Evolutionary conservation across 2,113 vertebrate genomes (phyloP).

Genomic region (Hyperoodon ampullatus): DNA sequence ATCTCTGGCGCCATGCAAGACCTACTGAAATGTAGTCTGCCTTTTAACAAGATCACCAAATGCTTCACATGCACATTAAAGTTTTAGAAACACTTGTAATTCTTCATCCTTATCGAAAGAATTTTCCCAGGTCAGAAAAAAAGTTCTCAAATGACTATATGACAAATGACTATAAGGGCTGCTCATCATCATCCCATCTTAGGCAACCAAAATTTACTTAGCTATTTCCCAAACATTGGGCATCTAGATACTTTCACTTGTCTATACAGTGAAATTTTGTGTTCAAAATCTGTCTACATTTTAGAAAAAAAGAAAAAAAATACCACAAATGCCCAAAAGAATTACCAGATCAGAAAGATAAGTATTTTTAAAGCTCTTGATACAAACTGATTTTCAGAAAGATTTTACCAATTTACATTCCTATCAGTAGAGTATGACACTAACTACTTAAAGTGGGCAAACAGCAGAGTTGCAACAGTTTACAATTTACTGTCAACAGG

Average conservation of each 20-base stretch:
- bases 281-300: background rate
- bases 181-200: constrained; percentile 14
- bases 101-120: constrained; percentile 1
- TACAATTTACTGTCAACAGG: background rate
- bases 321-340: background rate
- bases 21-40: background rate
- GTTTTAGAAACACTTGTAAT: constrained; percentile 5
- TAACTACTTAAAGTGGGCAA: background rate
- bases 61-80: background rate
- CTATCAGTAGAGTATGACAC: background rate
- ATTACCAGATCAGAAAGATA: background rate
- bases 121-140: constrained; percentile 36
- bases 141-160: constrained; percentile 41
- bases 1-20: background rate
- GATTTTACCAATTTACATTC: background rate
- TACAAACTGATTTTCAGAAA: constrained; percentile 53
- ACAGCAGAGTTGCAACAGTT: background rate
- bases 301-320: background rate
- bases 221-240: background rate
- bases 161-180: background rate
- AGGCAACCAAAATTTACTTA: constrained; percentile 40
- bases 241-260: background rate
- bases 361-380: constrained; percentile 26
- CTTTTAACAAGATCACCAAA: background rate
- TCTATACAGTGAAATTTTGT: background rate